A percentile compares a stretch with the other conserved stretches of the same genome.
These are phyloP conservation scores for Hirudinaria manillensis DNA, from an alignment of 2,888 invertebrate genomes.

Conservation along the genomic window DNA sequence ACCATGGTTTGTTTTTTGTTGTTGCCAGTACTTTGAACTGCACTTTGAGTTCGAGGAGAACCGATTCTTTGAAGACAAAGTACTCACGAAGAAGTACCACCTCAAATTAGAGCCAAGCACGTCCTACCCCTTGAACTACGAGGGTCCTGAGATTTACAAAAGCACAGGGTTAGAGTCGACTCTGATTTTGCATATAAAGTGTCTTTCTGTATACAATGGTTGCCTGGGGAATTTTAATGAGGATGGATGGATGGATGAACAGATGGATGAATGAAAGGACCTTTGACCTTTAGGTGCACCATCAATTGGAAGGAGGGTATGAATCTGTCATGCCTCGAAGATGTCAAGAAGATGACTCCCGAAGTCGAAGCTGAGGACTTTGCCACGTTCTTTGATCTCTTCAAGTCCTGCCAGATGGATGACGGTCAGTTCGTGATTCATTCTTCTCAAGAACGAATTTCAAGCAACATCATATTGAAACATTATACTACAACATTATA, in stretches of 20 bases:
- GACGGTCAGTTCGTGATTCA: neutral
- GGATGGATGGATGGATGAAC: too few relatives aligned
- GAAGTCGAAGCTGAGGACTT: conserved; percentile 87
- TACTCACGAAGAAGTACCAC: conserved; percentile 25
- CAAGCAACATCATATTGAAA: too few relatives aligned
- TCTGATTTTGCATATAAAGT: neutral
- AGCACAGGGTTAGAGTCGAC: conserved; percentile 66
- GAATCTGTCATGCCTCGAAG: conserved; percentile 90
- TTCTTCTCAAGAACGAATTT: too few relatives aligned
- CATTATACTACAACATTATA: too few relatives aligned
- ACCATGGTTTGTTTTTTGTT: neutral
- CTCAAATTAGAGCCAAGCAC: neutral
- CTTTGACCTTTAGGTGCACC: conserved; percentile 64
- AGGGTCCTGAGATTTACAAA: conserved; percentile 86
- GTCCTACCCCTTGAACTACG: conserved; percentile 74
- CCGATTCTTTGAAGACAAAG: conserved; percentile 11
- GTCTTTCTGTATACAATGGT: neutral
- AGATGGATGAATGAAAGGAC: neutral
- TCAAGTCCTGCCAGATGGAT: conserved; percentile 68
- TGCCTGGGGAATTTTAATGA: neutral
- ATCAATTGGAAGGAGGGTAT: conserved; percentile 97
- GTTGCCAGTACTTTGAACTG: conserved; percentile 14
- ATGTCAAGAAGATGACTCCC: conserved; percentile 97
- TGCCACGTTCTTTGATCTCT: conserved; percentile 98
- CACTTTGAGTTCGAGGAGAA: conserved; percentile 24